Evolutionary conservation across 2,888 invertebrate genomes (phyloP), one percentile per base, ranked within the genome.

Genomic region (Drosophila setosimentum): DNA sequence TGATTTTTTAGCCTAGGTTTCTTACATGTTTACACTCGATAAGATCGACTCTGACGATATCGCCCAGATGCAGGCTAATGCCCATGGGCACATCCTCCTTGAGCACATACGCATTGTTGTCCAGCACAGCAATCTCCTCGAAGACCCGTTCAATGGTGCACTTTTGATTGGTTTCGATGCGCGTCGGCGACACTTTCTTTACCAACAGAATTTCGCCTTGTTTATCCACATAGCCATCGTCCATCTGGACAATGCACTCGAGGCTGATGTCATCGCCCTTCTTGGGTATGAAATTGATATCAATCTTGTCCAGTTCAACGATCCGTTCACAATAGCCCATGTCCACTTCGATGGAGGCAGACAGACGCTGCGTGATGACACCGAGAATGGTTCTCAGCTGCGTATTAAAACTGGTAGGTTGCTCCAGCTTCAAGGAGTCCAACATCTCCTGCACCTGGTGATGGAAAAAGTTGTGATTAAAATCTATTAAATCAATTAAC

Each of bases 241-340:
- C 94, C 59, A 95, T 92, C 89, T 95, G 95, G 16, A 96, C 94
- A 75, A 94, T 94, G 58, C 95, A 95, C 69, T 94, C 94, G 45
- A 96, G 86, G 89, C 94, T 94, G 27, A 97, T 87, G 94, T 95
- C 95, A 91, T 97, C 97, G 3, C 97, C 97, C 74, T 94, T 93
- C 24, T 95, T 92, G 2, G 96, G 96, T 48, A 96, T 91, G 91
- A 96, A 96, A 59, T 94, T 94, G 3, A 95, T 94, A 76, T 94
- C 92, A 1, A 96, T 94, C 55, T 94, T 92, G 88, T 96, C 95
- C 57, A 97, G 93, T 87, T 94, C 94, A 58, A 96, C 93, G 63
- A 92, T 93, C n/a, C 96, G 87, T 65, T 75, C 68, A 61, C 94
- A 94, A 16, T 64, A 73, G 4, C 75, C 81, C 0, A 96, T 93